phyloP scores from a whole-genome alignment of 2,888 invertebrate genomes.

The Zele albiditarsus region DNA sequence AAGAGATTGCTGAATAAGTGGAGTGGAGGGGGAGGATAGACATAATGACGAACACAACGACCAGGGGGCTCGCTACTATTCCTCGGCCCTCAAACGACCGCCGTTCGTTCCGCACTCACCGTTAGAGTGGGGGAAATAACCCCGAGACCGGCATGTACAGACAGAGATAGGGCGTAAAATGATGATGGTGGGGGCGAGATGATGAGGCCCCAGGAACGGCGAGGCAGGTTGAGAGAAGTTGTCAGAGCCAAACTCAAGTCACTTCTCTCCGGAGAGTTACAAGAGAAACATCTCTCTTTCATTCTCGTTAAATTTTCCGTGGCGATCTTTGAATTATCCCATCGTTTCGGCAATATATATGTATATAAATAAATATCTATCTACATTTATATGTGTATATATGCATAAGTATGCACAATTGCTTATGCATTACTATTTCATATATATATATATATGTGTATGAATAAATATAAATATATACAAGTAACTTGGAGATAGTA shows the following conservation, averaged over 20 bases:
- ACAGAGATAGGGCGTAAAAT: constrained; percentile 10
- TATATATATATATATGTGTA: too few relatives aligned
- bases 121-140: constrained; percentile 5
- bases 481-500: too few relatives aligned
- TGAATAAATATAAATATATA: too few relatives aligned
- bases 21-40: constrained; percentile 23
- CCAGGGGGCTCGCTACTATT: constrained; percentile 1
- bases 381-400: too few relatives aligned
- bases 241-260: constrained; percentile 59
- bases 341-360: neutral
- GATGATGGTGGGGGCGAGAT: constrained; percentile 54
- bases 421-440: too few relatives aligned
- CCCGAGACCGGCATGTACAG: neutral
- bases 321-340: neutral
- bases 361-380: neutral
- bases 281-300: constrained; percentile 44
- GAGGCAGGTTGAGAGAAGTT: constrained; percentile 63
- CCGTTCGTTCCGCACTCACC: neutral
- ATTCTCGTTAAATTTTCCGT: neutral
- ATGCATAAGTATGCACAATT: too few relatives aligned
- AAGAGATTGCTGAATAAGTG: neutral
- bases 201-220: constrained; percentile 55
- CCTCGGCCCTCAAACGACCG: neutral
- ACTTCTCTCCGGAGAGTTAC: constrained; percentile 60
- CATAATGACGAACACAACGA: constrained; percentile 7